A percentile compares a stretch with the other conserved stretches of the same genome.
These are phyloP conservation scores for Brachyhypopomus gauderio DNA, from an alignment of 2,113 vertebrate species.

Conservation along the genomic window DNA sequence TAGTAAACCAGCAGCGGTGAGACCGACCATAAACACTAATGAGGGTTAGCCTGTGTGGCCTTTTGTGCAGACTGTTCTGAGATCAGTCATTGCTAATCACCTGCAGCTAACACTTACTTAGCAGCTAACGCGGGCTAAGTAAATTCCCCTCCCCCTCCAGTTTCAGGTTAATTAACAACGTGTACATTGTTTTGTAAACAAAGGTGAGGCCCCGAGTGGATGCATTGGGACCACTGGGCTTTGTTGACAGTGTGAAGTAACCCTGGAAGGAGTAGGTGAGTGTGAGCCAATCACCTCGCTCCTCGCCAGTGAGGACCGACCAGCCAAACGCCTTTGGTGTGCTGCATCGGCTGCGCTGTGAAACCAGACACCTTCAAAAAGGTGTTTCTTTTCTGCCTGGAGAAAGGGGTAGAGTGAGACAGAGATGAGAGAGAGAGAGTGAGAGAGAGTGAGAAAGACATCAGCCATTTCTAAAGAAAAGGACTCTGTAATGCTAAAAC, in stretches of 20 bases:
- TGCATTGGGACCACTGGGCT: slow-evolving; percentile 68
- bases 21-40: no score
- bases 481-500: not conserved
- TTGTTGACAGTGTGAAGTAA: slow-evolving; percentile 64
- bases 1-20: no score
- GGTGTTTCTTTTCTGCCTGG: no score
- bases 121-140: not conserved
- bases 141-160: slow-evolving; percentile 53
- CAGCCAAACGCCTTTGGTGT: slow-evolving; percentile 51
- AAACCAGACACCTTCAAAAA: not conserved
- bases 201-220: slow-evolving; percentile 9
- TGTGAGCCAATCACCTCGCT: slow-evolving; percentile 57
- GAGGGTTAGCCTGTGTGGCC: no score
- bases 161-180: slow-evolving; percentile 67
- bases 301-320: slow-evolving; percentile 60
- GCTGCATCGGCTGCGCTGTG: slow-evolving; percentile 2
- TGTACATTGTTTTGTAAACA: slow-evolving; percentile 55
- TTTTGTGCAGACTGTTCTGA: no score
- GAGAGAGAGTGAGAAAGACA: not conserved
- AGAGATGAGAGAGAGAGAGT: not conserved
- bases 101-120: not conserved
- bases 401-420: not conserved
- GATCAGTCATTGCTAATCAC: no score
- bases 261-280: slow-evolving; percentile 56
- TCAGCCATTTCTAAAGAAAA: not conserved